Evolutionary conservation across 1,140 invertebrate species (phyloP).

Genomic region (Delia radicum): DNA sequence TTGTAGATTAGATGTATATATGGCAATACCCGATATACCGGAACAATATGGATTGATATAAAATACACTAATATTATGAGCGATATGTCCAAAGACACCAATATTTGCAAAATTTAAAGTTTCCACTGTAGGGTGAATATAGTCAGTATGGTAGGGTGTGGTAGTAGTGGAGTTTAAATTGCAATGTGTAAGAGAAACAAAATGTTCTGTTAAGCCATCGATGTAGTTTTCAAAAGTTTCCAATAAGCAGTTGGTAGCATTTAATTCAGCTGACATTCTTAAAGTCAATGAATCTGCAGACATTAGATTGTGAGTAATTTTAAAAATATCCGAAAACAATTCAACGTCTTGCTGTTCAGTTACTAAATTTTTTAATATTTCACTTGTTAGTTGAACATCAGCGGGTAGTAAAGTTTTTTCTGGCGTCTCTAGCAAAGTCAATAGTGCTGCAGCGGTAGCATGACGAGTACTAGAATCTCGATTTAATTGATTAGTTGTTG

Average conservation of each 20-base stretch:
- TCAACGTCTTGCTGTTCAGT: constrained; percentile 31
- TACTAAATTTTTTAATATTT: constrained; percentile 33
- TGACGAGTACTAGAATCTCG: not conserved
- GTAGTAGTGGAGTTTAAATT: not conserved
- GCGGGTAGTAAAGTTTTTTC: constrained; percentile 33
- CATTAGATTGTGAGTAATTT: constrained; percentile 43
- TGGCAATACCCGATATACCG: constrained; percentile 42
- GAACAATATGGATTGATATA: constrained; percentile 42
- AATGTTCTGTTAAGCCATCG: constrained; percentile 33
- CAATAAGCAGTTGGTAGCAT: constrained; percentile 43
- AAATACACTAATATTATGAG: constrained; percentile 43
- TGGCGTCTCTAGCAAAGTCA: constrained; percentile 33
- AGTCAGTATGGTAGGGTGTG: not conserved
- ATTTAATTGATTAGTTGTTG: not conserved
- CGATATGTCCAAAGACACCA: constrained; percentile 38
- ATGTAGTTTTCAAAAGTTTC: constrained; percentile 43
- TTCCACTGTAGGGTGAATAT: constrained; percentile 27
- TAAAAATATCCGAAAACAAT: constrained; percentile 36
- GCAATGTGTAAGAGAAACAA: constrained; percentile 31
- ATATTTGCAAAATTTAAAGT: constrained; percentile 17
- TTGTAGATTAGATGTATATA: constrained; percentile 27
- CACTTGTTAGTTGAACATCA: constrained; percentile 37
- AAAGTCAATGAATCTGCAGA: constrained; percentile 33
- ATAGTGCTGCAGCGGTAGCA: constrained; percentile 24
- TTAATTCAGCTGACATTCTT: constrained; percentile 35